phyloP scores from a whole-genome alignment of 2,797 vertebrate species.

The Adrianichthys oophorus region DNA sequence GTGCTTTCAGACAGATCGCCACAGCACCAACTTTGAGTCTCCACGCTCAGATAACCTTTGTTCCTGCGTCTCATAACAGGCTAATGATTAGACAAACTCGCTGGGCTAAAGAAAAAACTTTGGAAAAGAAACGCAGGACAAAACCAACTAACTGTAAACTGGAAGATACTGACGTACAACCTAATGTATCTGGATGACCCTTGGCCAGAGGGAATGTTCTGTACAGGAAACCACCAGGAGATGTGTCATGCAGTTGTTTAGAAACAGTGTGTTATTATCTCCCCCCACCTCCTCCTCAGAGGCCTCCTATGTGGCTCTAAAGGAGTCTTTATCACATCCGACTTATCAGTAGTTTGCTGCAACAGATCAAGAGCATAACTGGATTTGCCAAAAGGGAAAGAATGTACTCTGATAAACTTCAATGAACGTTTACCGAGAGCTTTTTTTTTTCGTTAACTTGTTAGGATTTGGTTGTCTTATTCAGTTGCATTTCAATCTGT shows the following conservation, averaged over 20 bases:
- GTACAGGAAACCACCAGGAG: slow-evolving; percentile 49
- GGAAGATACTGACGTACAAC: slow-evolving; percentile 3
- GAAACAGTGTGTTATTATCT: slow-evolving; percentile 58
- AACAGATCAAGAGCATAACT: slow-evolving; percentile 53
- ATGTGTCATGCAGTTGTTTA: slow-evolving; percentile 66
- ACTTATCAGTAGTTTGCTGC: slow-evolving; percentile 50
- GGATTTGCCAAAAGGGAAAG: slow-evolving; percentile 48
- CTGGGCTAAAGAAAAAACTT: slow-evolving; percentile 27
- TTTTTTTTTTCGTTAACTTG: slow-evolving; percentile 11
- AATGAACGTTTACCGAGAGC: slow-evolving; percentile 54
- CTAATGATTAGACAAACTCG: slow-evolving; percentile 11
- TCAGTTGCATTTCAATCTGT: slow-evolving; percentile 1
- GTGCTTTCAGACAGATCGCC: slow-evolving; percentile 23
- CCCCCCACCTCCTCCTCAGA: slow-evolving; percentile 8
- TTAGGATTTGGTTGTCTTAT: slow-evolving; percentile 12
- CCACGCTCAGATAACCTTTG: slow-evolving; percentile 41
- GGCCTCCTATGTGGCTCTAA: slow-evolving; percentile 30
- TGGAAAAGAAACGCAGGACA: slow-evolving; percentile 8
- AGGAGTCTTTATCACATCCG: slow-evolving; percentile 60
- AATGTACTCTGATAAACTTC: slow-evolving; percentile 64
- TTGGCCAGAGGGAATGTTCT: slow-evolving; percentile 51
- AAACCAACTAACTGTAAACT: slow-evolving; percentile 22
- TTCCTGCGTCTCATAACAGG: slow-evolving; percentile 5
- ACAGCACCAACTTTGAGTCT: slow-evolving; percentile 17
- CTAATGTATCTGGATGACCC: slow-evolving; percentile 23